Base-by-base conservation (phyloP, 2,113 vertebrate genomes). In the Platanista minor region DNA sequence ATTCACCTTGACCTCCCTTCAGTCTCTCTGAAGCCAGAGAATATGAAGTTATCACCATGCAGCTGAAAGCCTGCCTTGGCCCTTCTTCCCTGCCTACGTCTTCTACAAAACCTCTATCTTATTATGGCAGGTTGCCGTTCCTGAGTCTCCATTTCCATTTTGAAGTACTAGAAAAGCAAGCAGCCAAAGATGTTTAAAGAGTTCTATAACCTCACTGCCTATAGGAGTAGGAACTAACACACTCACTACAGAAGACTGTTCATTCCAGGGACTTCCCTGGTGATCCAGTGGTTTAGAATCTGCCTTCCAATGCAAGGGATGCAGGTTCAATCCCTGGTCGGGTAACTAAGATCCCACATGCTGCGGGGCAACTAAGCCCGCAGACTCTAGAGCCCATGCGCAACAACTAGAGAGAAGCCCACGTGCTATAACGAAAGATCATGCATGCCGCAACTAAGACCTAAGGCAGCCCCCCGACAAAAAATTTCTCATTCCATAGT, bases 161-260 rank as follows among this genome's bases (percentile, higher is more conserved):
- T 77, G 25, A 91, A 77, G 66, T 1, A 62, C 29, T 17, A 85
- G 82, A 74, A 90, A 59, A 93, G 59, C 86, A 66, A n/a, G 10
- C 10, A 41, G 80, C 39, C 75, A 54, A 62, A 57, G 62, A 84
- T 52, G 20, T n/a, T 33, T 66, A 5, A 57, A 41, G 54, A 87
- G 57, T 36, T 25, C 15, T 27, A 46, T 29, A 23, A 49, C 18
- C 83, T 72, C n/a, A 7, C 78, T n/a, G 54, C 41, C 20, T 21
- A 29, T 1, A 8, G 46, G 57, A 89, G 17, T 0, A 59, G 75
- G 67, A 83, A 83, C 46, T 61, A 11, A 33, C 12, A 15, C 8
- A n/a, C 39, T 83, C 20, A 20, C 21, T 15, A 11, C 0, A 75
- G 67, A 81, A 67, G 8, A 52, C 52, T 9, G 14, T 46, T 43